Base-by-base conservation (phyloP, 2,888 invertebrate genomes). In the Synergus itoensis region DNA sequence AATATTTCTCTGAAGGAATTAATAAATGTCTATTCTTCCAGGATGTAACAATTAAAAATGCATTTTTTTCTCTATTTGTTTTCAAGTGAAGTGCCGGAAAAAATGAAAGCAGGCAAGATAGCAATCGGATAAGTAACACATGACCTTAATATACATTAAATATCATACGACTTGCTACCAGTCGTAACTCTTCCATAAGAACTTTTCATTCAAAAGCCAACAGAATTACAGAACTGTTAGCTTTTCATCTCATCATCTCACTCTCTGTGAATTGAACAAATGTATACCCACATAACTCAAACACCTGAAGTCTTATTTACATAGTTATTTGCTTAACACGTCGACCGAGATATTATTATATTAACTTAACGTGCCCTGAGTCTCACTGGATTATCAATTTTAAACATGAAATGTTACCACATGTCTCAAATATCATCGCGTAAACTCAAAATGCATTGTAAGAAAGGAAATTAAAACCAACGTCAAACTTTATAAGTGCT, bases 311-410 rank as follows among this genome's bases (percentile, higher is more conserved):
- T 16, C 48, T 69, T 69, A 69, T 69, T 69, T 48, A 36, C 69
- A 69, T 48, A 69, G 69, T 69, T 69, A 69, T 69, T 69, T 69
- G 48, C 69, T 69, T 48, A 69, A 69, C 69, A 69, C n/a, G 69
- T 48, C 48, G 48, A 48, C 69, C 28, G 48, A 69, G 45, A 48
- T 48, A 69, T 69, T 69, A 69, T 69, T 69, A 69, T 69, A 69
- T 69, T 48, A 69, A 57, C 53, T 57, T 57, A 57, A 8, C n/a
- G 69, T 48, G 45, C 69, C 12, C 28, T 69, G 16, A 69, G 69
- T 48, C 48, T 67, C 21, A 67, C 45, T 67, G 45, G 69, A 69
- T 28, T 69, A 21, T 16, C 48, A 69, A 48, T 48, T 48, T 69
- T 28, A 21, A 69, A 28, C 48, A 8, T 12, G 28, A 69, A 69